Base-by-base conservation (phyloP, 2,113 vertebrate species). In the Leuciscus idus region DNA sequence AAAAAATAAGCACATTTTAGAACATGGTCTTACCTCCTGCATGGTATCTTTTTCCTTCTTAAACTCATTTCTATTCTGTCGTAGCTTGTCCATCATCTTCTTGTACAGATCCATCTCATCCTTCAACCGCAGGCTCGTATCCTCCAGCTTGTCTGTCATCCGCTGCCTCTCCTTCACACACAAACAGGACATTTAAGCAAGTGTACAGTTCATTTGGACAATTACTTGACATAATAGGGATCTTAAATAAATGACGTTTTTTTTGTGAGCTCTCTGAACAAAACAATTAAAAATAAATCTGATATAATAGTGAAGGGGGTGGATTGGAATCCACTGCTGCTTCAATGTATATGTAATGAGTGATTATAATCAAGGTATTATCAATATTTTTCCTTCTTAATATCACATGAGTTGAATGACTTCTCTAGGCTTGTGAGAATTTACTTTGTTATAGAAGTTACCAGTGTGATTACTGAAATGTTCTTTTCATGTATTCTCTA, bases 91-190 rank as follows among this genome's bases (percentile, higher is more conserved):
- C 97, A 98, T 97, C 91, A 99, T 96, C 89, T 96, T 98, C 89
- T 97, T 96, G 93, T 99, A 98, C 86, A 99, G 91, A 87, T 99
- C 97, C 96, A 97, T 97, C 95, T 99, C 98, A 0, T 99, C 98
- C 87, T 97, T 98, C 89, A 99, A 95, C 11, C 98, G 93, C 89
- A 99, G 91, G 33, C 96, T 97, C 0, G 97, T 97, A 94, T 99
- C 98, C 87, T 99, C 98, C 91, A 99, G 87, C 64, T 97, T 94
- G 82, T 99, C 98, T 0, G 97, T 97, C 97, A 99, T 97, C 62
- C 94, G 96, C 90, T 99, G 98, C 91, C 96, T 96, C 90, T 99
- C 98, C 98, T 99, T 92, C 6, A 30, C 79, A 59, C 15, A 85
- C 33, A 73, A 36, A 83, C 50, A 66, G 6, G 19, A 21, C 4